Conservation (phyloP, 30 jellyfish, hydroid and myxozoan species). For the Sanderia malayensis region DNA sequence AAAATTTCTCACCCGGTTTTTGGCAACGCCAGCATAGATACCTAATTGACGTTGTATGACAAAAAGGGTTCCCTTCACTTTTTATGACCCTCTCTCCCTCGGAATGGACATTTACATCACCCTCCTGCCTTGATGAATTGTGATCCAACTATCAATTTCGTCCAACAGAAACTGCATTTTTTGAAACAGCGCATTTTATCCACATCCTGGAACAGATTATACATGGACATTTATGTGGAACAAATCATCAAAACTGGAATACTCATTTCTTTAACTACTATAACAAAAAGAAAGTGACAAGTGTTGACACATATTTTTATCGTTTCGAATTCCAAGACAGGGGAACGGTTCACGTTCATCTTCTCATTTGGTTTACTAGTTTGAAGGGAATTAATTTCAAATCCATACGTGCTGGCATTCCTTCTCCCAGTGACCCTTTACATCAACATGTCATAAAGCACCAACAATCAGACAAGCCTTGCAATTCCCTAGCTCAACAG, state of each 20-base stretch:
- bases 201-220: slow-evolving; percentile 40
- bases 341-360: slow-evolving; percentile 37
- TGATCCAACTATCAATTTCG: neutral
- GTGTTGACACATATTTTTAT: slow-evolving; percentile 15
- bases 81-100: slow-evolving; percentile 23
- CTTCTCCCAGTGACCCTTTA: neutral
- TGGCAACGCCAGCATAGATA: slow-evolving; percentile 43
- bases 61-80: slow-evolving; percentile 22
- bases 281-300: neutral
- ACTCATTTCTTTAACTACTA: slow-evolving; percentile 17
- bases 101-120: slow-evolving; percentile 26
- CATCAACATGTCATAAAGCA: neutral
- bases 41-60: slow-evolving; percentile 23
- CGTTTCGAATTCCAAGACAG: slow-evolving; percentile 51
- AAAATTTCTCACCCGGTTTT: slow-evolving; percentile 18
- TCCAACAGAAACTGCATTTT: neutral
- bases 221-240: slow-evolving; percentile 42
- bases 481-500: neutral
- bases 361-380: slow-evolving; percentile 36
- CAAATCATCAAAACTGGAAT: slow-evolving; percentile 9
- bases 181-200: slow-evolving; percentile 3
- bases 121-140: slow-evolving; percentile 10
- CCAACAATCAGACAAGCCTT: slow-evolving; percentile 10
- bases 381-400: neutral
- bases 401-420: slow-evolving; percentile 10